These are phyloP conservation scores for Tympanoctomys barrerae DNA, from an alignment of 2,797 vertebrate species.

Conservation along the genomic window DNA sequence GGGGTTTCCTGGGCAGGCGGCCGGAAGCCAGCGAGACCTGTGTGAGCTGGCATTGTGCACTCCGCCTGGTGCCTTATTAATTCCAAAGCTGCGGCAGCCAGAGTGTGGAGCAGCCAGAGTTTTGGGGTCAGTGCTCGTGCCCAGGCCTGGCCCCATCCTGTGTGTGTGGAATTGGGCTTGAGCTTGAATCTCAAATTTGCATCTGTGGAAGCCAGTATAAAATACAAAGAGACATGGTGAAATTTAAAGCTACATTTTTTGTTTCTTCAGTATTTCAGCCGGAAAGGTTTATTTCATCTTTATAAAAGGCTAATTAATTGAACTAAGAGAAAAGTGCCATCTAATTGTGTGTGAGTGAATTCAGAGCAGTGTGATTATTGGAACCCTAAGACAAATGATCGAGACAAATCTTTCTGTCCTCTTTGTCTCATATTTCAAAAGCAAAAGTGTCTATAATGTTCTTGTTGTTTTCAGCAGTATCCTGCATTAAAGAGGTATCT, in stretches of 20 bases:
- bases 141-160: not conserved
- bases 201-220: not conserved
- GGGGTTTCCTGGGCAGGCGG: constrained; percentile 56
- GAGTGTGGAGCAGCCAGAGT: not conserved
- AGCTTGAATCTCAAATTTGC: not conserved
- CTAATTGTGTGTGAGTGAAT: not conserved
- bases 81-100: not conserved
- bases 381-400: not conserved
- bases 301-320: not conserved
- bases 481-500: not conserved
- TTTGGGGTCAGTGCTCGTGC: accelerated
- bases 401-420: not conserved
- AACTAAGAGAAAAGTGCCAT: not conserved
- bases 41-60: constrained; percentile 44
- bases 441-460: accelerated
- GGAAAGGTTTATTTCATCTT: not conserved
- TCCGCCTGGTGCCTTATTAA: constrained; percentile 7
- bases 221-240: not conserved
- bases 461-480: not conserved
- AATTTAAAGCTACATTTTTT: not conserved
- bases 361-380: not conserved
- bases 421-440: not conserved
- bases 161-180: not conserved
- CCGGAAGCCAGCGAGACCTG: constrained; percentile 33
- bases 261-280: not conserved